A percentile compares a stretch with the other conserved stretches of the same genome.
Evolutionary conservation across 2,797 vertebrate genomes (phyloP).

Genomic region (Oryzias dopingdopingensis): DNA sequence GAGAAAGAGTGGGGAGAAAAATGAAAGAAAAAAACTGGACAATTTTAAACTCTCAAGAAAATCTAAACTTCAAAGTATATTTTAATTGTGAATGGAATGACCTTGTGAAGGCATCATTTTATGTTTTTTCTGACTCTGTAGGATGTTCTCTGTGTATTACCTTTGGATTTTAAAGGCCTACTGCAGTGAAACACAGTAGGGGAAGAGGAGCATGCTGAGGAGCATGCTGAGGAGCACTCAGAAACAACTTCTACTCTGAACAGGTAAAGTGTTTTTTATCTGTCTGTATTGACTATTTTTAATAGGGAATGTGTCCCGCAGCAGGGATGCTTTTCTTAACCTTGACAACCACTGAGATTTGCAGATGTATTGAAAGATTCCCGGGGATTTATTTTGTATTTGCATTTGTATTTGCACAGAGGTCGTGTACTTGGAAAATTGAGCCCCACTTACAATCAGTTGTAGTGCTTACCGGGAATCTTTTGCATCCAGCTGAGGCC

Average conservation of each 20-base stretch:
- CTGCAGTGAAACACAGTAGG: conserved; percentile 2
- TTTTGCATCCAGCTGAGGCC: conserved; percentile 18
- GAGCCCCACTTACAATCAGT: conserved; percentile 25
- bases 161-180: conserved; percentile 11
- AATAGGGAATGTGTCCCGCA: conserved; percentile 32
- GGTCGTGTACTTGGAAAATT: conserved; percentile 3
- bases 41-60: not conserved
- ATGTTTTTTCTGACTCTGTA: not conserved
- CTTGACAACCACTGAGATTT: conserved; percentile 18
- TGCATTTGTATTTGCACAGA: conserved; percentile 15
- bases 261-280: conserved; percentile 19
- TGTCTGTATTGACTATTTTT: conserved; percentile 33
- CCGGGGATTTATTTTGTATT: conserved; percentile 28
- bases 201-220: not conserved
- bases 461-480: conserved; percentile 28
- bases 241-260: conserved; percentile 18
- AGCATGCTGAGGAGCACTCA: not conserved
- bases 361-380: conserved; percentile 32
- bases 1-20: no score
- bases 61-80: not conserved
- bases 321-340: conserved; percentile 12
- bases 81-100: not conserved
- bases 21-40: no score
- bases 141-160: not conserved
- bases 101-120: not conserved